Evolutionary conservation across 2,113 vertebrate species (phyloP).

Genomic region (Zosterops hypoxanthus): DNA sequence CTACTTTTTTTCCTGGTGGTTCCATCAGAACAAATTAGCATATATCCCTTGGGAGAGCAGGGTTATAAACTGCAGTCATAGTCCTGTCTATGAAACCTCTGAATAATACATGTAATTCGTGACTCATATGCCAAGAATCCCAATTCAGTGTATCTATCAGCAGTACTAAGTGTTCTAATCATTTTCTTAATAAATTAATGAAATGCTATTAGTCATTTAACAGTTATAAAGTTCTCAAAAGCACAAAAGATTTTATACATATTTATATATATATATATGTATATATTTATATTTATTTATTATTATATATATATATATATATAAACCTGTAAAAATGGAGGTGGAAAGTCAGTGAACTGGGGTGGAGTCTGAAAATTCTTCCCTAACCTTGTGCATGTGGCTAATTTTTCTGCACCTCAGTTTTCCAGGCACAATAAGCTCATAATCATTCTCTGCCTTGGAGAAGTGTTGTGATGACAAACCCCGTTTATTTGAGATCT

Average conservation of each 20-base stretch:
- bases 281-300: not conserved
- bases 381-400: not conserved
- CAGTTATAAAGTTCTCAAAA: not conserved
- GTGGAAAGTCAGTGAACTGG: not conserved
- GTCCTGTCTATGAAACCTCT: not conserved
- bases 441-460: not conserved
- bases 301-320: not conserved
- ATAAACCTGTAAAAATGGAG: not conserved
- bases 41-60: not conserved
- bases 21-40: slow-evolving; percentile 11
- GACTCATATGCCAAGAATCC: slow-evolving; percentile 21
- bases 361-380: not conserved
- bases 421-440: not conserved
- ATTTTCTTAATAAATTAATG: not conserved
- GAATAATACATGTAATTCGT: slow-evolving; percentile 53
- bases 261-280: no score
- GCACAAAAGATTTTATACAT: not conserved
- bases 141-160: not conserved
- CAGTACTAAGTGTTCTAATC: not conserved
- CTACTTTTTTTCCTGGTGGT: not conserved
- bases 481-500: not conserved
- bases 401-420: not conserved
- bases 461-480: not conserved
- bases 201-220: not conserved
- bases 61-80: not conserved